phyloP scores from a whole-genome alignment of 2,797 vertebrate species.

The Mus spretus region DNA sequence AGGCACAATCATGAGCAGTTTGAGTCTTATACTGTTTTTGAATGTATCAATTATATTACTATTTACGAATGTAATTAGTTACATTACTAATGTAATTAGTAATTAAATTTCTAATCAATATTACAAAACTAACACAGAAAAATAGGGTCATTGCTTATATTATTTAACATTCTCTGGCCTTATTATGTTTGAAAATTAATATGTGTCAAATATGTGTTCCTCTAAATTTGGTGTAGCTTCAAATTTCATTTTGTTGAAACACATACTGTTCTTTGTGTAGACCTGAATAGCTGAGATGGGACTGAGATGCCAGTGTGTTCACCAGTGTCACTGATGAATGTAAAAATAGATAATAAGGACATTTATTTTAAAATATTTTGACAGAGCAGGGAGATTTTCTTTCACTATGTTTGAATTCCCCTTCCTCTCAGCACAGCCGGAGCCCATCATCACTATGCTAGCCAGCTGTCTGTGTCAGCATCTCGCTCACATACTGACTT shows the following conservation, averaged over 20 bases:
- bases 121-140: not conserved
- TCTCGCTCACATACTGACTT: constrained; percentile 32
- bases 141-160: not conserved
- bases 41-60: not conserved
- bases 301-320: not conserved
- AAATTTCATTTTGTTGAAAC: not conserved
- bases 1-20: not conserved
- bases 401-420: constrained; percentile 64
- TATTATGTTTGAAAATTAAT: not conserved
- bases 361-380: constrained; percentile 78
- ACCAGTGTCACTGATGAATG: not conserved
- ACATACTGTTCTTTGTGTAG: not conserved
- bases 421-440: constrained; percentile 21
- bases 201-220: not conserved
- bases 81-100: too few species aligned
- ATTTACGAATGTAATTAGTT: not conserved
- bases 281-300: not conserved
- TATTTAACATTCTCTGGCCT: not conserved
- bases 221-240: not conserved
- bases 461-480: constrained; percentile 70
- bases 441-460: constrained; percentile 52
- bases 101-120: not conserved
- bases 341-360: not conserved
- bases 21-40: not conserved
- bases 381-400: constrained; percentile 65